Base-by-base conservation (phyloP, 2,113 vertebrate species). In the Spilogale gracilis region DNA sequence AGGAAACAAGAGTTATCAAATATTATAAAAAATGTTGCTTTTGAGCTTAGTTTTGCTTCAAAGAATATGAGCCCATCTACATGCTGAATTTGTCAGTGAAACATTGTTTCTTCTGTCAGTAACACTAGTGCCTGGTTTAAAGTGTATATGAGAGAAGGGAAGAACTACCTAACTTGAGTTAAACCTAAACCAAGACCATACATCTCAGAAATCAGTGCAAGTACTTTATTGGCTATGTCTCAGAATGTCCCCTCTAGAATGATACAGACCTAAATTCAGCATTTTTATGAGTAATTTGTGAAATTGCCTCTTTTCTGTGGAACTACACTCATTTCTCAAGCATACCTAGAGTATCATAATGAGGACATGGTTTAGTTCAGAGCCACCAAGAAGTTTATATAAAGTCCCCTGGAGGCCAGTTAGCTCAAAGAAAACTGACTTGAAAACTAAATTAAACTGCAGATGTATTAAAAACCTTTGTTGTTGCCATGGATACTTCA, bases 391-490 rank as follows among this genome's bases (percentile, higher is more conserved):
- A n/a, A 73, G 6, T 63, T 61, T 38, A 95, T 20, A 60, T n/a
- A 43, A 23, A 73, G 2, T 81, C 82, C 14, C 11, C 83, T 61
- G n/a, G n/a, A 74, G n/a, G 9, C 67, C 61, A 20, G 4, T 79
- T 50, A 14, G 43, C 8, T 30, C 6, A 52, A 73, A 81, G 52
- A 95, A 67, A 87, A 52, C 43, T 80, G 71, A 14, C 32, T n/a
- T 87, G 13, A 69, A 92, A 92, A 74, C 5, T 7, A 52, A 88
- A n/a, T 92, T 63, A 38, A 81, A 88, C 50, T 80, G 8, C 18
- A 48, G 5, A 63, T 63, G 3, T 32, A 56, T 81, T 87, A 54
- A 52, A 63, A 81, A 54, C 1, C 43, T 32, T 73, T n/a, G 27
- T 92, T 61, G 21, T 38, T 87, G 38, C 3, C 45, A 92, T 87